Base-by-base conservation (phyloP, 2,888 invertebrate species). In the Trichopria drosophilae region DNA sequence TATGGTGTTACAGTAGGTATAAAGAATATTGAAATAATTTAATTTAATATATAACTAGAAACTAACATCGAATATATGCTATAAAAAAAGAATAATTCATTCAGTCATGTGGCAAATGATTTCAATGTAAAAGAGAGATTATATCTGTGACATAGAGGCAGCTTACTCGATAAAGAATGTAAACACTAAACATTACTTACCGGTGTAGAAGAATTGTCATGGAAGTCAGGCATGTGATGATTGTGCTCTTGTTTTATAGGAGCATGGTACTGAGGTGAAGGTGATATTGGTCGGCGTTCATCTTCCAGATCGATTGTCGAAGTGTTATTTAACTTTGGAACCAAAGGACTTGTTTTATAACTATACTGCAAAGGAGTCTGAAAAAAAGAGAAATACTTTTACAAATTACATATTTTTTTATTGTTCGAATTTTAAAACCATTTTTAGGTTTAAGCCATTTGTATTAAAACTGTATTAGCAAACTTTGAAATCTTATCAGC, bases 171-270 rank as follows among this genome's bases (percentile, higher is more conserved):
- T n/a, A n/a, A n/a, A n/a, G n/a, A n/a, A 46, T 34, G 31, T 44
- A 39, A 47, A 49, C 45, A 46, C 42, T 46, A 16, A 28, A 36
- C 12, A 31, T 36, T 62, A 67, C 75, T 75, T 66, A 75, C 75
- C 61, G 73, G 70, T 59, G 78, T 66, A 68, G 77, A 76, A 62
- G 76, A 72, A 63, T 75, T 75, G 66, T 76, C 68, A 63, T 73
- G 75, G 64, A 76, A 76, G 62, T 80, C 79, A 58, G 78, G 72
- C 66, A 78, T 69, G 48, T 74, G 75, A 72, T 81, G 82, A 53
- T 75, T 73, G 53, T 83, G 79, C 76, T 86, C 85, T 75, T 84
- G 84, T 76, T 86, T 86, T 63, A 83, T 78, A 67, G 80, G 79
- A 62, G 73, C 69, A 63, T 72, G 72, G 62, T 76, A 70, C 61